These are phyloP conservation scores for Drosophila sechellia DNA, from an alignment of 1,140 invertebrate species.

Conservation along the genomic window DNA sequence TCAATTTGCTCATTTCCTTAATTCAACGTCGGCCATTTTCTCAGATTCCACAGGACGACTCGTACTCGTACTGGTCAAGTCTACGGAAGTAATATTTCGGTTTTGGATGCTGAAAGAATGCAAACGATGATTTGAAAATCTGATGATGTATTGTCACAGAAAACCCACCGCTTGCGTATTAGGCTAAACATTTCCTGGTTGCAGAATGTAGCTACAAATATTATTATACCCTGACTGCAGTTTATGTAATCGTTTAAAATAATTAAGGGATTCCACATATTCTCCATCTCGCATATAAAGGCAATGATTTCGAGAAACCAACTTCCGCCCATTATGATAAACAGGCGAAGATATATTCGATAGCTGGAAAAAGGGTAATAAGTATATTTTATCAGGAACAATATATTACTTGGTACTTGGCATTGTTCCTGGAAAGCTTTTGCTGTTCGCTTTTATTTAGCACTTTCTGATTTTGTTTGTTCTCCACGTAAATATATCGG, in stretches of 20 bases:
- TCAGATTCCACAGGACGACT: background rate
- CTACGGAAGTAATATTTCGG: background rate
- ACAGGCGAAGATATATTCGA: constrained; percentile 88
- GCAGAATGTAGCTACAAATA: constrained; percentile 86
- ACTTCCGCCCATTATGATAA: constrained; percentile 89
- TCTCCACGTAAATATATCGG: constrained; percentile 86
- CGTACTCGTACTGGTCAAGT: background rate
- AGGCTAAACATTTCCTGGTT: constrained; percentile 32
- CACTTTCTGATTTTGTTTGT: constrained; percentile 12
- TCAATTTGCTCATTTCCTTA: background rate
- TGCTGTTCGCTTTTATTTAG: constrained; percentile 7
- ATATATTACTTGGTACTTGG: constrained; percentile 14
- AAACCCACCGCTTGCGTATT: constrained; percentile 43
- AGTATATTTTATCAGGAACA: constrained; percentile 1
- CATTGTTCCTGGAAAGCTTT: constrained; percentile 12
- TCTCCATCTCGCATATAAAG: constrained; percentile 1
- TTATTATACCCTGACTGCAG: constrained; percentile 85
- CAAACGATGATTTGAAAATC: background rate
- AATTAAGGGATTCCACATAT: constrained; percentile 62
- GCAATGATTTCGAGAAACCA: constrained; percentile 88
- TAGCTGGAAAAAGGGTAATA: constrained; percentile 85
- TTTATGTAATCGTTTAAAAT: constrained; percentile 80
- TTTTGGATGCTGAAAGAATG: constrained; percentile 4
- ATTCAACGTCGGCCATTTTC: background rate
- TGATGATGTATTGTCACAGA: too few relatives aligned